Percentiles rank a stretch among this genome's conserved stretches.
phyloP scores from a whole-genome alignment of 2,113 vertebrate species.

The Turnix velox region DNA sequence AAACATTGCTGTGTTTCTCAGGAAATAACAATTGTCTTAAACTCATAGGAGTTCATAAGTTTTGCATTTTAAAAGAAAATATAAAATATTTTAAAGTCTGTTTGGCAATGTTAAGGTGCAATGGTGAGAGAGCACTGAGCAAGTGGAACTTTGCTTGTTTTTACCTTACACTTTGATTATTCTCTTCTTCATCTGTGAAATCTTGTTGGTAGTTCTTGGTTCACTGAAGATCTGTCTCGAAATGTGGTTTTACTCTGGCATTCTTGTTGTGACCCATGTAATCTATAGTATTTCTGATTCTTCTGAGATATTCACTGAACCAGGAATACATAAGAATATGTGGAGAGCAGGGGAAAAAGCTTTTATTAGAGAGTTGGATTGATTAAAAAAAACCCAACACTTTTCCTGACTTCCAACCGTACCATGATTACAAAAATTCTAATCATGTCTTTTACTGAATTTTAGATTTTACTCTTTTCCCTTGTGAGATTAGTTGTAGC shows the following conservation, averaged over 20 bases:
- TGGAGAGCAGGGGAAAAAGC: background rate
- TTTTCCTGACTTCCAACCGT: background rate
- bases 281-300: conserved; percentile 56
- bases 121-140: background rate
- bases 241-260: background rate
- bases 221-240: conserved; percentile 32
- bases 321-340: background rate
- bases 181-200: conserved; percentile 55
- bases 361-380: background rate
- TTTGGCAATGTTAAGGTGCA: background rate
- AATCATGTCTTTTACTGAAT: background rate
- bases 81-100: background rate
- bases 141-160: background rate
- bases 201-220: conserved; percentile 28
- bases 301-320: conserved; percentile 19
- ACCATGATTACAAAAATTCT: background rate
- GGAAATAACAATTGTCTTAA: background rate
- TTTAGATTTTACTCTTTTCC: background rate
- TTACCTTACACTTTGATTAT: conserved; percentile 34
- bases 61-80: background rate
- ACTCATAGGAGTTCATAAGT: background rate
- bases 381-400: background rate
- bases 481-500: background rate
- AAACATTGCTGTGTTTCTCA: background rate
- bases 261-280: conserved; percentile 57